A percentile compares a stretch with the other conserved stretches of the same genome.
phyloP scores from a whole-genome alignment of 2,888 invertebrate genomes.

The Carpatolechia fugitivella region DNA sequence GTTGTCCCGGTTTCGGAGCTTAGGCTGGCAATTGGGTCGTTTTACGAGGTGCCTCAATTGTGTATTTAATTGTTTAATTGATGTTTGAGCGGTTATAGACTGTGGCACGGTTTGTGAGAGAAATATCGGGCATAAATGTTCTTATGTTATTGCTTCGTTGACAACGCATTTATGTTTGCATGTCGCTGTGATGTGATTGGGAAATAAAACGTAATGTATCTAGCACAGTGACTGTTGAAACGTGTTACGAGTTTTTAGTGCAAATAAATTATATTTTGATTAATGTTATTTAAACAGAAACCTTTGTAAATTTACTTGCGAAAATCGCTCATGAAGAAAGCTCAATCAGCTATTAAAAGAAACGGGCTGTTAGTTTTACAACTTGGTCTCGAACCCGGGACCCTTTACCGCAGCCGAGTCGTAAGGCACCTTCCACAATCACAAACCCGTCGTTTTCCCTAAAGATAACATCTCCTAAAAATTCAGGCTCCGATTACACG shows the following conservation, averaged over 20 bases:
- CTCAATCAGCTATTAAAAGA: not conserved
- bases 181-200: no score
- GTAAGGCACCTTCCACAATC: not conserved
- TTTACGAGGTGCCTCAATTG: not conserved
- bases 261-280: no score
- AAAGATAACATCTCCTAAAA: slow-evolving; percentile 58
- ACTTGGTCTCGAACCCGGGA: not conserved
- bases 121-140: not conserved
- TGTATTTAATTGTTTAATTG: not conserved
- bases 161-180: no score
- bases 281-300: no score
- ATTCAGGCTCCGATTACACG: slow-evolving; percentile 62
- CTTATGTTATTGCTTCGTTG: not conserved
- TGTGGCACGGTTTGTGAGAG: no score
- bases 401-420: slow-evolving; percentile 2
- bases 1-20: slow-evolving; percentile 6
- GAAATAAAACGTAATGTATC: no score
- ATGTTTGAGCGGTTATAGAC: not conserved
- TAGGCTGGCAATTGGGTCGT: slow-evolving; percentile 1
- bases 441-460: slow-evolving; percentile 19
- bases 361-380: no score
- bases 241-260: no score
- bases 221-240: no score
- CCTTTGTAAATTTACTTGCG: no score
- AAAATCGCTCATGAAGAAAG: no score